Base-by-base conservation (phyloP, 2,113 vertebrate genomes). In the Dissostichus mawsoni region DNA sequence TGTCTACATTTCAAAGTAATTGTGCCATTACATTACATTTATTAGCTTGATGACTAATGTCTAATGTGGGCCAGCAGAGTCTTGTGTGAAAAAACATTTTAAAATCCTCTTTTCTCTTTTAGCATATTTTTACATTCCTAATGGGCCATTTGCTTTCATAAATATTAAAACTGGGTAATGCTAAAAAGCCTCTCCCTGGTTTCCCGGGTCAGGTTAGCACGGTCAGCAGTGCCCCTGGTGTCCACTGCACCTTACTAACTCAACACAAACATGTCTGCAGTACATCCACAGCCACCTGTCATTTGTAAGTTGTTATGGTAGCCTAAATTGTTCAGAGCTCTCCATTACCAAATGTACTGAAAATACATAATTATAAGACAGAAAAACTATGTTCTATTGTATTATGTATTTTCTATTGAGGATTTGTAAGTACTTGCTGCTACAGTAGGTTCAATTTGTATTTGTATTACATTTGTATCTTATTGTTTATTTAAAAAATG, bases 211-310 rank as follows among this genome's bases (percentile, higher is more conserved):
- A 14, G 5, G 1, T 48, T 55, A 20, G 1, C 51, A 4, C 20
- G 80, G 85, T 80, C 16, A 77, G 86, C 89, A 84, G 52, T 64
- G 85, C 87, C 89, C 66, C 88, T 4, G 58, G 87, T 89, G 93
- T 52, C 56, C 55, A 44, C 2, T 52, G 5, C 4, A 2, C 36
- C 4, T 3, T 14, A 68, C 29, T 80, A 81, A 29, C 23, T 5
- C 44, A 52, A 7, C 36, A 9, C 14, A 45, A 41, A 41, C 36
- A 41, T 45, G 10, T 47, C 5, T 13, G 11, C 3, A 41, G 16
- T 51, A 3, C 12, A 65, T 48, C 23, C 53, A 53, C 11, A 16
- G 12, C 11, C 29, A 29, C 29, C 29, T 29, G 29, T 29, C 29
- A 29, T 29, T 29, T 29, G 3, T 4, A 29, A 29, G 3, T 29